Conservation (phyloP, 2,888 invertebrate species). For the Linnaemya vulpina region DNA sequence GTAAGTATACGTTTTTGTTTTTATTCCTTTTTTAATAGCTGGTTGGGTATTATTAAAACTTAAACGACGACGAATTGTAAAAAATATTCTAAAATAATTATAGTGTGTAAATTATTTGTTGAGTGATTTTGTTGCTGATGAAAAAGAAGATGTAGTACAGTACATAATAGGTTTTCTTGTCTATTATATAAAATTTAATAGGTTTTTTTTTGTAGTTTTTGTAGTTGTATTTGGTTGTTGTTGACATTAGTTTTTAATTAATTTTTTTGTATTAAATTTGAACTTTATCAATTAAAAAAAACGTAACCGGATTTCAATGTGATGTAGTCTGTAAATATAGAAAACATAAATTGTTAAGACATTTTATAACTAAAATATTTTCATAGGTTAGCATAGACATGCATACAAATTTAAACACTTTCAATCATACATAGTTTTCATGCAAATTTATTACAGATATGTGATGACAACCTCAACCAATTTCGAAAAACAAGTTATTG, state of each 20-base stretch:
- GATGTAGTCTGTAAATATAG: slow-evolving; percentile 80
- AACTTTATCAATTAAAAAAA: slow-evolving; percentile 80
- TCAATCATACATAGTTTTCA: not conserved
- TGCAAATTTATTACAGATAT: not conserved
- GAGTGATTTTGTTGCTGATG: slow-evolving; percentile 55
- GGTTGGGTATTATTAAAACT: slow-evolving; percentile 46
- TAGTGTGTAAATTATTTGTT: slow-evolving; percentile 41
- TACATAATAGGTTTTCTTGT: slow-evolving; percentile 38
- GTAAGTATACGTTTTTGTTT: slow-evolving; percentile 59
- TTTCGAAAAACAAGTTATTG: no score
- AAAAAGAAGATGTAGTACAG: slow-evolving; percentile 39
- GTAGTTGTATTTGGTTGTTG: slow-evolving; percentile 70
- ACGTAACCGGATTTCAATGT: slow-evolving; percentile 79
- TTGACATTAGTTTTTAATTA: slow-evolving; percentile 69
- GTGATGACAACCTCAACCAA: not conserved
- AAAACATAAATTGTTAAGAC: slow-evolving; percentile 60
- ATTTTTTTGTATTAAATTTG: slow-evolving; percentile 76
- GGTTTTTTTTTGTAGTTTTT: slow-evolving; percentile 68
- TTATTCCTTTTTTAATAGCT: slow-evolving; percentile 46
- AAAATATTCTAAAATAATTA: slow-evolving; percentile 49
- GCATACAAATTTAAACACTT: not conserved
- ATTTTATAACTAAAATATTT: slow-evolving; percentile 15
- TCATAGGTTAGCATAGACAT: slow-evolving; percentile 1
- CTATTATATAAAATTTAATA: slow-evolving; percentile 66
- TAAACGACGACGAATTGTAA: slow-evolving; percentile 47